Evolutionary conservation across 2,797 vertebrate genomes (phyloP).

Genomic region (Sitta carolinensis): DNA sequence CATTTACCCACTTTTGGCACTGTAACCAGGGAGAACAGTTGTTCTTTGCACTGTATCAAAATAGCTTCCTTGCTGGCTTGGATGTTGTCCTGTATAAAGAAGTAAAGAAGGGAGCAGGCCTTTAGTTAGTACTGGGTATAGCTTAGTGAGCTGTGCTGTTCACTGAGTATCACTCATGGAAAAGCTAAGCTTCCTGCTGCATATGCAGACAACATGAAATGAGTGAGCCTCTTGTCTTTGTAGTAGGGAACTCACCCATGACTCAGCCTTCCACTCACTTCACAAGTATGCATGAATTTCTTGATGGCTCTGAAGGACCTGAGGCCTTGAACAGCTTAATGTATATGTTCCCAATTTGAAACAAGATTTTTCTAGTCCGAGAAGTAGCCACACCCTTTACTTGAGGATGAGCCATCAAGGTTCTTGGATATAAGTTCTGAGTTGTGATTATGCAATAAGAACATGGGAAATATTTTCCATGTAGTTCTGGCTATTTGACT

Average conservation of each 20-base stretch:
- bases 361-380: neutral
- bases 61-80: neutral
- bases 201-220: neutral
- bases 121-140: neutral
- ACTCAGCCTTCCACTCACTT: slow-evolving; percentile 1
- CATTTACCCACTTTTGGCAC: neutral
- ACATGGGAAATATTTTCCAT: neutral
- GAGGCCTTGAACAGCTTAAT: neutral
- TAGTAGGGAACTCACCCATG: neutral
- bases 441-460: neutral
- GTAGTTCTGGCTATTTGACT: neutral
- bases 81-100: neutral
- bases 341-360: neutral
- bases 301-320: neutral
- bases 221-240: neutral
- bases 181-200: neutral
- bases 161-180: neutral
- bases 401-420: neutral
- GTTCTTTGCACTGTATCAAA: neutral
- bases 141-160: neutral
- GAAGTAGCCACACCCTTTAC: neutral
- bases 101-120: neutral
- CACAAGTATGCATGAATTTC: slow-evolving; percentile 4
- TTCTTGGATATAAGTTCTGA: neutral
- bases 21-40: neutral